A percentile compares a stretch with the other conserved stretches of the same genome.
Conservation (phyloP, 1,140 invertebrate species). For the Drosophila rufa region DNA sequence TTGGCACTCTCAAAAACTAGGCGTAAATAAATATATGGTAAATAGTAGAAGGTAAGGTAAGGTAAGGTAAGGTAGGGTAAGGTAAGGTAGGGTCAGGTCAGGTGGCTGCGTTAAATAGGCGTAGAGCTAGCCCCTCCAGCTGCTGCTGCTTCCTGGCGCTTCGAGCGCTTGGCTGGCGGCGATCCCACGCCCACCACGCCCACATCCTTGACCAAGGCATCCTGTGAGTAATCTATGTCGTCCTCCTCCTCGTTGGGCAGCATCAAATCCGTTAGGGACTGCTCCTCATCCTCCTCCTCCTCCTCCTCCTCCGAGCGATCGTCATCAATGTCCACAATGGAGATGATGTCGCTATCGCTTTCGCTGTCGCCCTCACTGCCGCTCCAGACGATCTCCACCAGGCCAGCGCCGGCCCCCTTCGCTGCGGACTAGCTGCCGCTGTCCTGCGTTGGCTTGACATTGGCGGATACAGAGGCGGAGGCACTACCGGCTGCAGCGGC, state of each 20-base stretch:
- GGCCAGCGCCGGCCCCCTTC: constrained; percentile 30
- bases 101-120: not conserved
- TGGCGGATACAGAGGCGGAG: constrained; percentile 6
- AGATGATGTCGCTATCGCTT: constrained; percentile 58
- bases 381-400: constrained; percentile 4
- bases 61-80: not conserved
- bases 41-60: constrained; percentile 4
- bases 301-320: constrained; percentile 37
- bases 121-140: constrained; percentile 1
- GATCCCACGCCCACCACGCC: constrained; percentile 62
- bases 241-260: constrained; percentile 42
- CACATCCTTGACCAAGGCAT: constrained; percentile 71
- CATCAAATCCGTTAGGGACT: constrained; percentile 27
- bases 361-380: constrained; percentile 12
- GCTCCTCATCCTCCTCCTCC: constrained; percentile 16
- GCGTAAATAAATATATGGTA: constrained; percentile 62
- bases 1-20: constrained; percentile 64
- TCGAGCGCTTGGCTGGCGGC: constrained; percentile 47
- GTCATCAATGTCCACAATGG: constrained; percentile 72
- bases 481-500: not conserved
- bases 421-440: constrained; percentile 79
- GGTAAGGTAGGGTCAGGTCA: not conserved
- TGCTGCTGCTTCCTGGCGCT: constrained; percentile 45
- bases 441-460: constrained; percentile 66
- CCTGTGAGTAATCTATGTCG: constrained; percentile 59